These are phyloP conservation scores for Esox masquinongy DNA, from an alignment of 2,797 vertebrate genomes.

Conservation along the genomic window DNA sequence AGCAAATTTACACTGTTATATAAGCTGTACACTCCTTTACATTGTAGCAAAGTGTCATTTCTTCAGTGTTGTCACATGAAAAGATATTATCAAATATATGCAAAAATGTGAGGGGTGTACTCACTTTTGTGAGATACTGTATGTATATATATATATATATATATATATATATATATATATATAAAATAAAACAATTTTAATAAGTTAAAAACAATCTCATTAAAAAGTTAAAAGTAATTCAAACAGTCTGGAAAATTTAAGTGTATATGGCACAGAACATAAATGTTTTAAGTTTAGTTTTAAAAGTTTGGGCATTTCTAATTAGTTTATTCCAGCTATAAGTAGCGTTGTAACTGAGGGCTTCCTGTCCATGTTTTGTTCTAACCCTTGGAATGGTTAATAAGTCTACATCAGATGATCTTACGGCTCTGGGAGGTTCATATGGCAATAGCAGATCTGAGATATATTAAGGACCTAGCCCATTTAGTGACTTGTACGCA, in stretches of 20 bases:
- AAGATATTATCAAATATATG: too few relatives aligned
- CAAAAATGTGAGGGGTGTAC: too few relatives aligned
- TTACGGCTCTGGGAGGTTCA: constrained; percentile 4
- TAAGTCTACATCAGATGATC: constrained; percentile 3
- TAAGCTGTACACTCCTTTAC: too few relatives aligned
- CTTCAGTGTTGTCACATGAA: too few relatives aligned
- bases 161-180: neutral
- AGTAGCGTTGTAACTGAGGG: neutral
- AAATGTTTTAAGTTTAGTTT: neutral
- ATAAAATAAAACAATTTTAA: neutral
- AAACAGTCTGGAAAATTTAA: neutral
- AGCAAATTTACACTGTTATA: too few relatives aligned
- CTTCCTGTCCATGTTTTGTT: neutral
- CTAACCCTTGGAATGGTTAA: constrained; percentile 1
- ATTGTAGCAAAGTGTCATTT: too few relatives aligned
- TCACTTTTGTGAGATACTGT: too few relatives aligned
- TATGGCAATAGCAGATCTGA: constrained; percentile 8
- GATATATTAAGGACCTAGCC: neutral
- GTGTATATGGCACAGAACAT: neutral
- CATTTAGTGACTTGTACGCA: neutral
- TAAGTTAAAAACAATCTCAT: neutral
- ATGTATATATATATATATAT: neutral
- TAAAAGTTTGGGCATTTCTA: neutral
- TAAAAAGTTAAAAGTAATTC: neutral
- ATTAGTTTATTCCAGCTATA: neutral